Conservation (phyloP, 2,113 vertebrate species). For the Leptosomus discolor region DNA sequence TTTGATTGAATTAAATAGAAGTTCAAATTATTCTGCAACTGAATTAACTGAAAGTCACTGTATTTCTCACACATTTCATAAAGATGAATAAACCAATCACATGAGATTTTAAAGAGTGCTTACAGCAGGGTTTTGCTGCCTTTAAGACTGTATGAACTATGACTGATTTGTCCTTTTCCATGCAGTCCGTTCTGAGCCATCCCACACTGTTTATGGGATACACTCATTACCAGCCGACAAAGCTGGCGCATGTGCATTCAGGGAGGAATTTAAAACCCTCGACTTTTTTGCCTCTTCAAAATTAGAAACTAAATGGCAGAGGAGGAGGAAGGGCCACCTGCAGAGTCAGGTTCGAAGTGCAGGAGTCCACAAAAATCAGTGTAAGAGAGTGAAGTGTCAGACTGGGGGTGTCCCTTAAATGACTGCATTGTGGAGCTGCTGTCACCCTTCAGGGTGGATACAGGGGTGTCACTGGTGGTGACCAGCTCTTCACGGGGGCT, state of each 20-base stretch:
- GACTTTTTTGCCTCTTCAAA: not conserved
- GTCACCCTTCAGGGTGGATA: not conserved
- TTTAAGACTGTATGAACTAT: not conserved
- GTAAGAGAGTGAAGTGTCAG: not conserved
- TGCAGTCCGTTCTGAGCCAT: not conserved
- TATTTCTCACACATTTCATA: constrained; percentile 12
- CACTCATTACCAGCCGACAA: not conserved
- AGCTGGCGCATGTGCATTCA: not conserved
- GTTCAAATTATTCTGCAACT: constrained; percentile 1
- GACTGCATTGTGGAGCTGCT: not conserved
- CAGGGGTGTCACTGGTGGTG: not conserved
- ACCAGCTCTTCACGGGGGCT: not conserved
- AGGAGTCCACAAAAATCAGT: not conserved
- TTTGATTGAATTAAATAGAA: constrained; percentile 21
- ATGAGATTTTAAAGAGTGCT: not conserved
- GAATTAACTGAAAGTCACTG: constrained; percentile 5
- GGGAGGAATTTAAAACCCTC: not conserved
- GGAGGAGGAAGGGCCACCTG: not conserved
- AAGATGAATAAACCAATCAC: not conserved
- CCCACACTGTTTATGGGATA: not conserved
- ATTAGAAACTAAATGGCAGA: not conserved
- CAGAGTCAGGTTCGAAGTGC: not conserved
- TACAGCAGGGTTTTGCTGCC: not conserved
- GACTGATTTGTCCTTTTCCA: not conserved
- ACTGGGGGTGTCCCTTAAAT: not conserved